These are phyloP conservation scores for Ectobius pallidus DNA, from an alignment of 2,888 invertebrate genomes.

Conservation along the genomic window DNA sequence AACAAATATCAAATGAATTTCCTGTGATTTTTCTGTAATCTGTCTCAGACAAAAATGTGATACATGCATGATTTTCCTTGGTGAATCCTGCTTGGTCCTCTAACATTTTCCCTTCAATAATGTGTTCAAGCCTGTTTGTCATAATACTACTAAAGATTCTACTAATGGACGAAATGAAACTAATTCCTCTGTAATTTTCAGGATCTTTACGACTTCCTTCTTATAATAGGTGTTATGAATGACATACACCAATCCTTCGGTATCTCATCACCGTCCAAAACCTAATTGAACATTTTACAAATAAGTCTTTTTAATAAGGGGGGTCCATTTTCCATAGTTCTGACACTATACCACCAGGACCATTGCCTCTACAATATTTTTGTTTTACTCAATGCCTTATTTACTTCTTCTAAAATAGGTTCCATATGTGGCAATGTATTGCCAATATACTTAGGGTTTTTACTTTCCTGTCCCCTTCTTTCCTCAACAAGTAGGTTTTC, in stretches of 20 bases:
- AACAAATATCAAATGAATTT: no score
- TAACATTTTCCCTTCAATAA: no score
- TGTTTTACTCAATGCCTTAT: background rate
- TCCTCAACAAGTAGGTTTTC: background rate
- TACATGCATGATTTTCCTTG: no score
- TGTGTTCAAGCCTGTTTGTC: no score
- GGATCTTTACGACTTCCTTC: background rate
- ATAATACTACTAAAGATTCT: background rate
- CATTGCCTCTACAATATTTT: background rate
- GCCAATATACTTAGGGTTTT: background rate
- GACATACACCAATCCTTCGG: background rate
- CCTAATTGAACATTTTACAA: background rate
- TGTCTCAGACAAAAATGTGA: no score
- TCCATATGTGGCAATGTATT: background rate
- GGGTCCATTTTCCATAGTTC: background rate
- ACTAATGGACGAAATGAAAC: background rate
- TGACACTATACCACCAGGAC: background rate
- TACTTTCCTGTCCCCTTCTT: background rate
- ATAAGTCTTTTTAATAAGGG: background rate
- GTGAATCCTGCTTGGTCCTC: no score
- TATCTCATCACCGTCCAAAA: background rate
- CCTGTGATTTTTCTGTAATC: no score
- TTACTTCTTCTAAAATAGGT: conserved; percentile 9
- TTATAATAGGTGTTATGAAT: conserved; percentile 5
- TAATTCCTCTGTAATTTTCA: background rate